Percentiles rank a stretch among this genome's conserved stretches.
Conservation (phyloP, 1,140 invertebrate species). For the Probaryconus sp. region DNA sequence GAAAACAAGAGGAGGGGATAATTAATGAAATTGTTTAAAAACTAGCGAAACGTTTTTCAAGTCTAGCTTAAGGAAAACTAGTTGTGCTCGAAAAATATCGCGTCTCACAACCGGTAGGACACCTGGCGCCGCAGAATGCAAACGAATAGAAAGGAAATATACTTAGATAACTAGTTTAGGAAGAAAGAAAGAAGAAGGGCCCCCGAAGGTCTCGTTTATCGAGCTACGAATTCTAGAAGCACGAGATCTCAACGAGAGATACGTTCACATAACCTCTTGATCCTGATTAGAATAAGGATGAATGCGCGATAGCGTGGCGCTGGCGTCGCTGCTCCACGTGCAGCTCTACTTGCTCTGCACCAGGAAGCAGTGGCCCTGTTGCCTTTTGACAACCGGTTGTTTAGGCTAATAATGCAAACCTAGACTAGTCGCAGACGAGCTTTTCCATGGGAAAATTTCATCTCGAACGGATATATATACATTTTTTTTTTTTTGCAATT, state of each 20-base stretch:
- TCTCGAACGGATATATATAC: slow-evolving; percentile 9
- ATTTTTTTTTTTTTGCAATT: no score
- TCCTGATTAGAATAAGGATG: slow-evolving; percentile 77
- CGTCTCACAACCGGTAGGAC: slow-evolving; percentile 70
- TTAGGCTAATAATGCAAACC: slow-evolving; percentile 15
- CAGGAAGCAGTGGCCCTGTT: slow-evolving; percentile 67
- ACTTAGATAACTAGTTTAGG: slow-evolving; percentile 67
- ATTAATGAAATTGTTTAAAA: slow-evolving; percentile 31
- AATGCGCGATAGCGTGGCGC: slow-evolving; percentile 63
- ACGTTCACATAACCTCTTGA: slow-evolving; percentile 78
- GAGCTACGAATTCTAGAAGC: slow-evolving; percentile 64
- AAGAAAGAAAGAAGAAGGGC: slow-evolving; percentile 37
- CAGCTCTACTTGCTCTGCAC: slow-evolving; percentile 61
- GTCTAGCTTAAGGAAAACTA: slow-evolving; percentile 60
- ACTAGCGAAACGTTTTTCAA: slow-evolving; percentile 2
- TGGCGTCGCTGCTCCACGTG: slow-evolving; percentile 59
- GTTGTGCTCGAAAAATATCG: slow-evolving; percentile 66
- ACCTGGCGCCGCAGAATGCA: slow-evolving; percentile 68
- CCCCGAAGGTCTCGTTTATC: slow-evolving; percentile 50
- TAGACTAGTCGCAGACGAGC: slow-evolving; percentile 16
- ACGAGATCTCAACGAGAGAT: slow-evolving; percentile 65
- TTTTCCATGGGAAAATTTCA: slow-evolving; percentile 72
- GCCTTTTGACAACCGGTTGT: slow-evolving; percentile 63
- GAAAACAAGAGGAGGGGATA: slow-evolving; percentile 30
- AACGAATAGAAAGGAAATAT: slow-evolving; percentile 74